These are phyloP conservation scores for Eupithecia insigniata DNA, from an alignment of 2,888 invertebrate genomes.

Conservation along the genomic window DNA sequence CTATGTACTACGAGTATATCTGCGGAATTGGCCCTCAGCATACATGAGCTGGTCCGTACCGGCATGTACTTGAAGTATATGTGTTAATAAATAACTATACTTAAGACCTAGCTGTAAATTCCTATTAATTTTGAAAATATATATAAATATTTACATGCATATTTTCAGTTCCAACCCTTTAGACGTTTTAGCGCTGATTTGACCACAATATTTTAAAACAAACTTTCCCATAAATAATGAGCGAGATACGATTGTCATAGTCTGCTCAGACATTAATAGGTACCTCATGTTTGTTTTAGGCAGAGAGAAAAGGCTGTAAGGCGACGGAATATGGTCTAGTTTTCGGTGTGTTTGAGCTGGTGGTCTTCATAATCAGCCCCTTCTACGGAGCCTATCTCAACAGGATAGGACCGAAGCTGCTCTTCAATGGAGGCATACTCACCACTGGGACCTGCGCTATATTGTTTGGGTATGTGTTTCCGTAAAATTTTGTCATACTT, in stretches of 20 bases:
- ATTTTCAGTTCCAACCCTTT: too few species aligned
- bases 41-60: too few species aligned
- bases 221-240: not conserved
- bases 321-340: conserved; percentile 94
- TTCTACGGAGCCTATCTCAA: conserved; percentile 92
- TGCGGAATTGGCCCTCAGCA: too few species aligned
- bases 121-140: too few species aligned
- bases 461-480: conserved; percentile 87
- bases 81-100: too few species aligned
- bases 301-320: conserved; percentile 91
- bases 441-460: conserved; percentile 93
- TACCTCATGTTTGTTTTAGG: conserved; percentile 77
- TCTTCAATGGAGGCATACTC: conserved; percentile 93
- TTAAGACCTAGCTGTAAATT: too few species aligned
- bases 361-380: conserved; percentile 92
- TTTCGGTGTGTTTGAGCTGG: conserved; percentile 93
- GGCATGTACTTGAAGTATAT: too few species aligned
- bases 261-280: not conserved
- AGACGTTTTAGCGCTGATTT: too few species aligned
- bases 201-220: too few species aligned
- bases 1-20: too few species aligned
- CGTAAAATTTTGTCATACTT: not conserved
- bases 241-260: not conserved
- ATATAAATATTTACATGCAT: too few species aligned
- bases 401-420: conserved; percentile 89